phyloP scores from a whole-genome alignment of 2,888 invertebrate genomes.

The Asteroscopus sphinx region DNA sequence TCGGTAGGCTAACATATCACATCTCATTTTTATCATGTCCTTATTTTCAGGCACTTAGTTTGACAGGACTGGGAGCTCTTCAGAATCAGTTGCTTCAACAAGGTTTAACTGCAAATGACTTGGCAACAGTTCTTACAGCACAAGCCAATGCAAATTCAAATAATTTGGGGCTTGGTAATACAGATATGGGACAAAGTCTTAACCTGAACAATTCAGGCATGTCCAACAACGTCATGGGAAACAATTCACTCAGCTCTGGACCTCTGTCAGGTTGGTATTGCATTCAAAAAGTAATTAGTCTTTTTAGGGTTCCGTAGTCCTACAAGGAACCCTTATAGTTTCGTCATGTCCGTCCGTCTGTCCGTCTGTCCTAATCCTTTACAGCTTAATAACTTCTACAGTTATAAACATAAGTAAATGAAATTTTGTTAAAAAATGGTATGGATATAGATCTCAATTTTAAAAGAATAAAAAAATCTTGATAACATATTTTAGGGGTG shows the following conservation, averaged over 20 bases:
- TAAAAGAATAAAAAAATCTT: too few species aligned
- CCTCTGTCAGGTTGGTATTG: conserved; percentile 76
- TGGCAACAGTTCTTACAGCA: conserved; percentile 80
- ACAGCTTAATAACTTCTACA: too few species aligned
- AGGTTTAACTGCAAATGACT: conserved; percentile 83
- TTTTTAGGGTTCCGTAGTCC: not conserved
- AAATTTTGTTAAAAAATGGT: too few species aligned
- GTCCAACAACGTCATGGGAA: conserved; percentile 70
- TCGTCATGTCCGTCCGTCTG: too few species aligned
- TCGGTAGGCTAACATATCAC: not conserved
- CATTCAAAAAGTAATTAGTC: not conserved
- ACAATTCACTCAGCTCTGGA: conserved; percentile 76
- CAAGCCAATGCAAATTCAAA: conserved; percentile 77
- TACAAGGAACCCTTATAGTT: too few species aligned
- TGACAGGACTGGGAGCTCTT: conserved; percentile 83
- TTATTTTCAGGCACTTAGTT: conserved; percentile 79
- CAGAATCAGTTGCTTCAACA: conserved; percentile 87
- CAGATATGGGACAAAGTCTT: conserved; percentile 63
- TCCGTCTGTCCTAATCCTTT: too few species aligned
- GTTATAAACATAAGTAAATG: too few species aligned
- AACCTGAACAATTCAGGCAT: conserved; percentile 66
- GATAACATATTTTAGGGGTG: too few species aligned
- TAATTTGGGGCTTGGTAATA: conserved; percentile 68
- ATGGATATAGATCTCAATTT: too few species aligned
- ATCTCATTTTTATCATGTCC: not conserved